Evolutionary conservation across 2,888 invertebrate genomes (phyloP), one percentile per base, ranked within the genome.

Genomic region (Drosophila birchii): DNA sequence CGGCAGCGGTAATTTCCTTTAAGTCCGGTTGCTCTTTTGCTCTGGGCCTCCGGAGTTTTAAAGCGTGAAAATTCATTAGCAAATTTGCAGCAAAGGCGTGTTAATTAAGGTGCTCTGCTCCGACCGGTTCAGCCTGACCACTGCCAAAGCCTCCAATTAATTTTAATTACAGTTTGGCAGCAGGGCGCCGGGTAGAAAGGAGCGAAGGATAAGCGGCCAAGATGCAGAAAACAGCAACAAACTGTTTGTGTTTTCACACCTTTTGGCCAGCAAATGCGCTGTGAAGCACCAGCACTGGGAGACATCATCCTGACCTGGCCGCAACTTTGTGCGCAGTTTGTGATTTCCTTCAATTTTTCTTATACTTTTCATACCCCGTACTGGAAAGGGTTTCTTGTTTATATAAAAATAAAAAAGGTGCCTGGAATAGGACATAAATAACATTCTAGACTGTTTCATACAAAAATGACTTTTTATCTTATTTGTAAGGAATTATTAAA

Each of bases 201-300:
- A 57, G 51, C 39, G 53, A 59, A 34, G 36, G 51, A 20, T 71
- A 72, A 79, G 82, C 69, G 68, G 53, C 54, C 64, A 81, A 81
- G 84, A 81, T 81, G 87, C 81, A 86, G 78, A 69, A 70, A 67
- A 60, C 67, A 75, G 63, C 69, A 64, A 70, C 68, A 72, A 82
- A 86, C 86, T 82, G 88, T 83, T 83, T 89, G 80, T 80, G 70
- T 89, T 86, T 86, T 86, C 83, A 89, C 86, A 86, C 89, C 86
- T 89, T 81, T 86, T 86, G 86, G 75, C 66, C 80, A 82, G 78
- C 83, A 82, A 86, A 89, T 85, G 89, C 89, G 67, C 86, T 80
- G 80, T 78, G 70, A 78, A 81, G 86, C 57, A 64, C 36, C 54
- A 56, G 49, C 23, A 41, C 64, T 41, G 11, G 74, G 63, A 72